Evolutionary conservation across 2,113 vertebrate species (phyloP).

Genomic region (Dromiciops gliroides): DNA sequence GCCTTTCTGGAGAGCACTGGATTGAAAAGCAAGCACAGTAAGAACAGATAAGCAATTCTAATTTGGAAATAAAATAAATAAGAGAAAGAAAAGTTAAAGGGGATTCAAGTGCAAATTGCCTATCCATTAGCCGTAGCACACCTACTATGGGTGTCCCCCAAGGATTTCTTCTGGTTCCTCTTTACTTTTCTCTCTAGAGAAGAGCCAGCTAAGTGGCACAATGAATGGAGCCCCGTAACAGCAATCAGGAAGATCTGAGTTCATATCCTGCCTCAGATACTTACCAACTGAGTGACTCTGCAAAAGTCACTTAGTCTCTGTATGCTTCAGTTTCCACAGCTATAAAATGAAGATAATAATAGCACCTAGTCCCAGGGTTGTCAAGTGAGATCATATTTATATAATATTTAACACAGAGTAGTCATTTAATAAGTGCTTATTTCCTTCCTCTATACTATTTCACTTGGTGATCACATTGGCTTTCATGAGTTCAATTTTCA

Average conservation of each 20-base stretch:
- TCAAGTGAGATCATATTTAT: no score
- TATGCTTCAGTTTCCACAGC: background rate
- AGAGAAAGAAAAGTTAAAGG: no score
- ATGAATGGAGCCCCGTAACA: background rate
- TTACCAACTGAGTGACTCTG: background rate
- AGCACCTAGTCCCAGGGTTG: no score
- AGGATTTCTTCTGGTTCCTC: background rate
- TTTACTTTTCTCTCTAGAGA: background rate
- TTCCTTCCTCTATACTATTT: background rate
- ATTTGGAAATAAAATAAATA: background rate
- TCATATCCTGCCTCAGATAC: background rate
- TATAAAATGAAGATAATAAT: background rate
- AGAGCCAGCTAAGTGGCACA: background rate
- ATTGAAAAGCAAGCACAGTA: accelerated
- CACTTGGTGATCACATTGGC: background rate
- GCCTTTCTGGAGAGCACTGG: no score
- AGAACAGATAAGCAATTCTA: accelerated
- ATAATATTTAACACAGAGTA: no score
- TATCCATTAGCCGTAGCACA: accelerated
- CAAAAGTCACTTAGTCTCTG: background rate
- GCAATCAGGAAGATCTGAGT: background rate
- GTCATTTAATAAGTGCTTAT: no score
- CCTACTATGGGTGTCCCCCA: background rate
- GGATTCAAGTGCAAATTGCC: background rate
- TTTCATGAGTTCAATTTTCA: background rate